Evolutionary conservation across 2,888 invertebrate species (phyloP).

Genomic region (Drosophila eohydei): DNA sequence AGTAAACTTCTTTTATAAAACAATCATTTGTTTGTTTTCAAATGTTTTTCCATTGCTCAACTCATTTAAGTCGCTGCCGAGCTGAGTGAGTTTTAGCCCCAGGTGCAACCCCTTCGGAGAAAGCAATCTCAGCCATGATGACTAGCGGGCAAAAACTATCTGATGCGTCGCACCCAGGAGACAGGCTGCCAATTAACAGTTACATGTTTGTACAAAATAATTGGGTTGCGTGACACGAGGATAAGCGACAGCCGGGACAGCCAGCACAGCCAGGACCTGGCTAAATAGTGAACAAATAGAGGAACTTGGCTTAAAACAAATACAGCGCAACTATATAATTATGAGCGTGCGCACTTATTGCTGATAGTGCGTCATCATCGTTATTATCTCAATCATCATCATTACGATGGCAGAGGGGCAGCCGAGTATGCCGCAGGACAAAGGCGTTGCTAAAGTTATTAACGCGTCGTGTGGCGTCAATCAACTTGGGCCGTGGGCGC

Average conservation of each 20-base stretch:
- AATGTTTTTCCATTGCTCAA: background rate
- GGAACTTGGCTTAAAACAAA: slow-evolving; percentile 59
- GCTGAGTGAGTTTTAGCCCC: background rate
- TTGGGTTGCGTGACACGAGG: slow-evolving; percentile 73
- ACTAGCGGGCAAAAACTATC: slow-evolving; percentile 53
- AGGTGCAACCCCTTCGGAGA: slow-evolving; percentile 38
- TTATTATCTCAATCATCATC: slow-evolving; percentile 29
- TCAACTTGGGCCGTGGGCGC: slow-evolving; percentile 65
- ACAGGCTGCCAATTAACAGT: slow-evolving; percentile 80
- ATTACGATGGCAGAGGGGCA: slow-evolving; percentile 10
- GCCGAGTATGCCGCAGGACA: slow-evolving; percentile 66
- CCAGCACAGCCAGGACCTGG: slow-evolving; percentile 18
- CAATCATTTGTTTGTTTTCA: background rate
- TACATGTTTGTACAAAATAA: slow-evolving; percentile 76
- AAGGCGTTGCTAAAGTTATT: slow-evolving; percentile 79
- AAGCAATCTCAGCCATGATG: slow-evolving; percentile 63
- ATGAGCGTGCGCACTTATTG: slow-evolving; percentile 49
- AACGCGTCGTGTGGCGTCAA: slow-evolving; percentile 80
- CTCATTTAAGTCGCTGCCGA: slow-evolving; percentile 5
- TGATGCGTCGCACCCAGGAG: slow-evolving; percentile 53
- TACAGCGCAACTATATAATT: slow-evolving; percentile 60
- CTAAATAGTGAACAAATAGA: slow-evolving; percentile 74
- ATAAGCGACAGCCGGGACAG: slow-evolving; percentile 31
- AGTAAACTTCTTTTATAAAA: background rate
- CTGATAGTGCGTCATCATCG: slow-evolving; percentile 72